These are phyloP conservation scores for Bombus balteatus DNA, from an alignment of 1,140 invertebrate genomes.

Conservation along the genomic window DNA sequence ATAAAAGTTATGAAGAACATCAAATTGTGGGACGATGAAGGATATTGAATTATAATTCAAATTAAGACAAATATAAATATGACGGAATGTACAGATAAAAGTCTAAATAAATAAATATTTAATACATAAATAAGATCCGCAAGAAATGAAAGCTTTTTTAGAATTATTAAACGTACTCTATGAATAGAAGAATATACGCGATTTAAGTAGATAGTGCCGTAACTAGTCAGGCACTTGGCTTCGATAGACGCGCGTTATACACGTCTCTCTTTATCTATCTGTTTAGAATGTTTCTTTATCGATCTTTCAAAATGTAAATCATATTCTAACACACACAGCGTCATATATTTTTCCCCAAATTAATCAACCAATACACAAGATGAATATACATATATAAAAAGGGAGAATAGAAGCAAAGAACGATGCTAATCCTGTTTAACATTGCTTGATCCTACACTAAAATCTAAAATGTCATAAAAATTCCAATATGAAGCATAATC, in stretches of 20 bases:
- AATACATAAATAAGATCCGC: no score
- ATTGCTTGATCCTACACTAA: no score
- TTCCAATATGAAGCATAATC: background rate
- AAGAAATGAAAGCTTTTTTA: no score
- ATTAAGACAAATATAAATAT: no score
- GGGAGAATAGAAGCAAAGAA: background rate
- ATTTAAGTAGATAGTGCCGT: background rate
- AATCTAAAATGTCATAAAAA: background rate
- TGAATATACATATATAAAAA: fast-evolving
- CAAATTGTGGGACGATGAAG: no score
- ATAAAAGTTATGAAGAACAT: background rate
- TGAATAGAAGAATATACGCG: background rate
- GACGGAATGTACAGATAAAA: no score
- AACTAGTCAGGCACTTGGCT: background rate
- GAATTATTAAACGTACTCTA: background rate
- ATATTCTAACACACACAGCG: no score
- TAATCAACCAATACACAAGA: background rate
- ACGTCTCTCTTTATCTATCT: background rate
- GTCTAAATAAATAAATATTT: no score
- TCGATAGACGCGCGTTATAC: background rate
- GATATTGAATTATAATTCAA: no score
- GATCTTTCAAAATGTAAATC: background rate
- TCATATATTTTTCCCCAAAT: background rate
- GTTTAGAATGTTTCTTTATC: background rate
- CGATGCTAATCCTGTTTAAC: no score